Evolutionary conservation across 2,888 invertebrate genomes (phyloP), one percentile per base, ranked within the genome.

Genomic region (Epinotia brunnichana): DNA sequence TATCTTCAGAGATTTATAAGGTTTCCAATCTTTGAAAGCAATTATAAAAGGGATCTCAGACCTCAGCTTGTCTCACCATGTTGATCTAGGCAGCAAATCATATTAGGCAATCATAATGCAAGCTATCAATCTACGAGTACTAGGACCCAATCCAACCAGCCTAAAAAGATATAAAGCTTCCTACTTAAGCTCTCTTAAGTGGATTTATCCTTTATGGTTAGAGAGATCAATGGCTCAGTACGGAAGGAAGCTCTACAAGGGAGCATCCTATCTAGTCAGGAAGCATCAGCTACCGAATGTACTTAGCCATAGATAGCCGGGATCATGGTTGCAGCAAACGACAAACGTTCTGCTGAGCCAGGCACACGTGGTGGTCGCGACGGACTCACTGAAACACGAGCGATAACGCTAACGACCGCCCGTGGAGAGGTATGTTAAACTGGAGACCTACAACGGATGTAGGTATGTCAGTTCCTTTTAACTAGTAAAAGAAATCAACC

Each of bases 211-310:
- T 85, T 83, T 88, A 85, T 56, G 44, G 79, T 79, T 76, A 77
- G 77, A 81, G 80, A 78, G 78, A 81, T 82, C 78, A 82, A 82
- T 81, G 81, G 81, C 76, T 76, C 81, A 67, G 83, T 81, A 78
- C 86, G 91, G 89, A 91, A 90, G 92, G 91, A 92, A 92, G 91
- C 90, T 86, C 86, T 89, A 90, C 85, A 88, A 85, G 79, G 78
- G 78, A 81, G 83, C 83, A 80, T 82, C 83, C 77, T 92, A 91
- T 91, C 91, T 90, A 89, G 82, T 77, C 87, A 88, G 92, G 90
- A 92, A 90, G 86, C 85, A 83, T 80, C 81, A 78, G 87, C 85
- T 83, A 81, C 81, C 79, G 80, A 79, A 83, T 84, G 81, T 85
- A 85, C 85, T 84, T 86, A 81, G 83, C 83, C 84, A 80, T 82